Evolutionary conservation across 2,888 invertebrate species (phyloP).

Genomic region (Leucophora obtusa): DNA sequence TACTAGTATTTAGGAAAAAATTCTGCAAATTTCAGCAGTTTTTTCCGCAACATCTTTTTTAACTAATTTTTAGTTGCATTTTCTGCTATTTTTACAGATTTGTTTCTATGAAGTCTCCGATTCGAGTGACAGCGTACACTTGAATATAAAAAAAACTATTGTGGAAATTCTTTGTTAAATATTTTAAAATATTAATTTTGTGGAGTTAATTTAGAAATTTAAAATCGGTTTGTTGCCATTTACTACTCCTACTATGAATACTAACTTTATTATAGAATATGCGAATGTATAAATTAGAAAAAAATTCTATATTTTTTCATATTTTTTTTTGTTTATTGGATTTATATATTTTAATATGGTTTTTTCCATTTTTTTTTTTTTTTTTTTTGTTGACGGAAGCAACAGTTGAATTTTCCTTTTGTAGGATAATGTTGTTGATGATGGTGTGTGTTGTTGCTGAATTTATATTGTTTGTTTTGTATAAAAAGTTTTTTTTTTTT

Average conservation of each 20-base stretch:
- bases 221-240: background rate
- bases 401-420: constrained; percentile 44
- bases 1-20: too few species aligned
- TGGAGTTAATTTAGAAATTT: background rate
- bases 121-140: too few species aligned
- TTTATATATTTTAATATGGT: constrained; percentile 24
- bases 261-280: background rate
- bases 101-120: too few species aligned
- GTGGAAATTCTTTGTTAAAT: background rate
- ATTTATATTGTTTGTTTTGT: background rate
- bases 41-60: too few species aligned
- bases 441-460: background rate
- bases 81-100: too few species aligned
- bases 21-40: too few species aligned
- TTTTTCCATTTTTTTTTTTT: constrained; percentile 18
- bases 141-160: background rate
- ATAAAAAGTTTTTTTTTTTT: background rate
- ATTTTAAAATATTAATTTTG: background rate
- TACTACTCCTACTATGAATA: background rate
- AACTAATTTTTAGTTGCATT: too few species aligned
- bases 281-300: background rate
- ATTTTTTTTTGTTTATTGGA: constrained; percentile 35
- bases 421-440: too few species aligned
- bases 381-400: constrained; percentile 42
- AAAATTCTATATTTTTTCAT: background rate